These are phyloP conservation scores for Poecile montanus DNA, from an alignment of 2,797 vertebrate species.

Conservation along the genomic window DNA sequence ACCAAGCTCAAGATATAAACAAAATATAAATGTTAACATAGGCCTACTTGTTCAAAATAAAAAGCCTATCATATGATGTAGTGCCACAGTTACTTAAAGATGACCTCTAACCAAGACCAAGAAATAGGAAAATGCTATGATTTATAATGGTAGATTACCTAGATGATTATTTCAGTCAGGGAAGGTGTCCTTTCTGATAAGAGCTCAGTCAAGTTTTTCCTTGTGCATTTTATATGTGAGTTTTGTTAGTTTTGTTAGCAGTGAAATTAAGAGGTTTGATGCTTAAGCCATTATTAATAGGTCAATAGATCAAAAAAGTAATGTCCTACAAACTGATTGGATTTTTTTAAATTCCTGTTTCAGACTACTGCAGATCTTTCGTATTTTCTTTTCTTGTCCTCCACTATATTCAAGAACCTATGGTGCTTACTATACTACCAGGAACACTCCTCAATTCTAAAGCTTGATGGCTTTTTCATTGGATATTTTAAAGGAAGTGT, in stretches of 20 bases:
- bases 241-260: neutral
- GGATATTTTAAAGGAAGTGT: neutral
- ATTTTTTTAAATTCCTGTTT: neutral
- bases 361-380: neutral
- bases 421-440: neutral
- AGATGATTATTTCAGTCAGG: slow-evolving; percentile 22
- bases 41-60: neutral
- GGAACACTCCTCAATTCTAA: neutral
- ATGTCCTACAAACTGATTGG: neutral
- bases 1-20: neutral
- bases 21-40: slow-evolving; percentile 34
- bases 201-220: slow-evolving; percentile 15
- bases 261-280: slow-evolving; percentile 11
- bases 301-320: neutral
- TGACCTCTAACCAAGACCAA: slow-evolving; percentile 30
- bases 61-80: neutral
- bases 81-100: neutral
- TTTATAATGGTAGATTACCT: slow-evolving; percentile 47
- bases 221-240: neutral
- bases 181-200: slow-evolving; percentile 59
- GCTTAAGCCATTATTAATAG: neutral
- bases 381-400: neutral
- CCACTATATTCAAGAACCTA: neutral
- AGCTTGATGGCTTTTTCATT: neutral
- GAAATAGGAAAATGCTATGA: slow-evolving; percentile 28